Conservation (phyloP, 2,888 invertebrate genomes). For the Tetragonula carbonaria region DNA sequence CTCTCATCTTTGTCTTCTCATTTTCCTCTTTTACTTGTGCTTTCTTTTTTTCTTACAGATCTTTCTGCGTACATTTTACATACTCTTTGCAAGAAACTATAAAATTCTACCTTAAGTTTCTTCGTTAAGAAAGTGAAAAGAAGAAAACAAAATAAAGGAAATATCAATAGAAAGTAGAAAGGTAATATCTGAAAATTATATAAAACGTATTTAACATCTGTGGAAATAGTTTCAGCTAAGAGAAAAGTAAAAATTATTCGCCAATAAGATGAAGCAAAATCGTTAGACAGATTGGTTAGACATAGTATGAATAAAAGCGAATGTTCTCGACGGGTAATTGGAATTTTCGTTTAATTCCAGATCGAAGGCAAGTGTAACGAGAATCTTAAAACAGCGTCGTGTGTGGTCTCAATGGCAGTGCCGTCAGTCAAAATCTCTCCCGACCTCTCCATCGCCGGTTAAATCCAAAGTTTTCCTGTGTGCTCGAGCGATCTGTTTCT, state of each 20-base stretch:
- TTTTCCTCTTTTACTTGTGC: slow-evolving; percentile 32
- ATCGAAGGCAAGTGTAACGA: slow-evolving; percentile 49
- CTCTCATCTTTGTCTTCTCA: slow-evolving; percentile 54
- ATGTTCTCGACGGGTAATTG: slow-evolving; percentile 10
- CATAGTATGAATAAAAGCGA: neutral
- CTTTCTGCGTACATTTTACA: neutral
- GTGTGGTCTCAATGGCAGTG: slow-evolving; percentile 76
- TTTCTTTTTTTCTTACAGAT: neutral
- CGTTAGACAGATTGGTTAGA: no score
- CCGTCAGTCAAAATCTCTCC: slow-evolving; percentile 78
- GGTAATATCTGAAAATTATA: no score
- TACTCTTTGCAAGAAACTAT: neutral
- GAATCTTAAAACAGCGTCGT: slow-evolving; percentile 70
- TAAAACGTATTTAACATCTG: neutral
- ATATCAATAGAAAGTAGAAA: no score
- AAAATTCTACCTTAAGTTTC: no score
- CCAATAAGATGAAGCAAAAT: neutral
- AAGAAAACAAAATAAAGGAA: no score
- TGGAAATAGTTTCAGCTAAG: no score
- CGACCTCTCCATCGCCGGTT: slow-evolving; percentile 18
- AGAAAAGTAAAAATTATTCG: neutral
- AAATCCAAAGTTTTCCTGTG: slow-evolving; percentile 34
- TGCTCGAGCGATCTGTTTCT: slow-evolving; percentile 24
- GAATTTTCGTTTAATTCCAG: slow-evolving; percentile 36
- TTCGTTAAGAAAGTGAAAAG: no score